Conservation (phyloP, 2,113 vertebrate genomes). For the Antechinus flavipes region DNA sequence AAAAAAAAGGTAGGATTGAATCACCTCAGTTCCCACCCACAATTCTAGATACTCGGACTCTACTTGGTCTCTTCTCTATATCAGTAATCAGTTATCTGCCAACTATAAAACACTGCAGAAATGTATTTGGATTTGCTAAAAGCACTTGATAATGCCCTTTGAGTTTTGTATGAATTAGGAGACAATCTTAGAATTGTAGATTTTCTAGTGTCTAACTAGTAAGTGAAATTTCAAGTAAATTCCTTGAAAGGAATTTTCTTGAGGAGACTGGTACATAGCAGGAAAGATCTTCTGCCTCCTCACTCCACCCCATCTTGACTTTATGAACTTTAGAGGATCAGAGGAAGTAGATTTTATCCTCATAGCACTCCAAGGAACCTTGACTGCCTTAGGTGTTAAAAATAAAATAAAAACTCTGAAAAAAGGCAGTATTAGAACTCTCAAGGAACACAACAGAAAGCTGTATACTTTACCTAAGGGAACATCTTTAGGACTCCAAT, state of each 20-base stretch:
- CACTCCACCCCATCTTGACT: too few species aligned
- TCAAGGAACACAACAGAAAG: too few species aligned
- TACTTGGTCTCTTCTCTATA: not conserved
- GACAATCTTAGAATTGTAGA: not conserved
- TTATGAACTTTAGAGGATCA: too few species aligned
- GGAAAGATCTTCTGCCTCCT: not conserved
- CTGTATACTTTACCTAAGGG: too few species aligned
- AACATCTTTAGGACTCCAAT: too few species aligned
- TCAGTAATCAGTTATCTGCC: not conserved
- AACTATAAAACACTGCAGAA: not conserved
- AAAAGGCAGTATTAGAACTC: too few species aligned
- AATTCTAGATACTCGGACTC: not conserved
- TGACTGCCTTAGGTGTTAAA: too few species aligned
- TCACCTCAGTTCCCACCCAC: not conserved
- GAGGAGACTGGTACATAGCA: not conserved
- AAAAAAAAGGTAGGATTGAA: not conserved
- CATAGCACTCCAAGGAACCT: too few species aligned
- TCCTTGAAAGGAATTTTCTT: not conserved
- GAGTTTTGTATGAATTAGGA: not conserved
- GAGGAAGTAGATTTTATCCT: too few species aligned
- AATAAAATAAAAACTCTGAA: too few species aligned
- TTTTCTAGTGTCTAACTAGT: not conserved
- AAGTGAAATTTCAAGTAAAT: not conserved
- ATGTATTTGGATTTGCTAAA: not conserved
- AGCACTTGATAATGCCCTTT: not conserved